A percentile compares a stretch with the other conserved stretches of the same genome.
Conservation (phyloP, 2,797 vertebrate genomes). For the Pseudotriccus pelzelni region DNA sequence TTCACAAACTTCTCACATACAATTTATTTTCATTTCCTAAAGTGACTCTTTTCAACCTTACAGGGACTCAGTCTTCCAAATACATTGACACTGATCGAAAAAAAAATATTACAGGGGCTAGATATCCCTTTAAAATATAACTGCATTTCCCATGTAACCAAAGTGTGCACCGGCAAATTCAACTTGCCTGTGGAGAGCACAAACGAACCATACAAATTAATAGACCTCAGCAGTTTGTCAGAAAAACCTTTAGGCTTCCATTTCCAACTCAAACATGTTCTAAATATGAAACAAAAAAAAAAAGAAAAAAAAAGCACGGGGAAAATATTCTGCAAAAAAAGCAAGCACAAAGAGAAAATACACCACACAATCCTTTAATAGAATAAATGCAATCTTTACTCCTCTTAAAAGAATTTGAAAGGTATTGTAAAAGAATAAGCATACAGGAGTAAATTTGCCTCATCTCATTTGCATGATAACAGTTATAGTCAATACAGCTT, state of each 20-base stretch:
- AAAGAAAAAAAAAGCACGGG: background rate
- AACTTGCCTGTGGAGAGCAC: constrained; percentile 7
- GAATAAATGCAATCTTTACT: background rate
- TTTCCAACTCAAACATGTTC: constrained; percentile 1
- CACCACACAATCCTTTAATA: background rate
- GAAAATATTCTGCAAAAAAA: background rate
- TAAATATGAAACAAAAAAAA: background rate
- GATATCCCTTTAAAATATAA: constrained; percentile 37
- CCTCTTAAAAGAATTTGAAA: background rate
- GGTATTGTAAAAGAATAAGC: background rate
- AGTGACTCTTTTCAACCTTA: constrained; percentile 64
- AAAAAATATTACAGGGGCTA: constrained; percentile 42
- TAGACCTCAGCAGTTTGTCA: background rate
- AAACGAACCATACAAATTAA: constrained; percentile 57
- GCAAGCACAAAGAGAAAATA: background rate
- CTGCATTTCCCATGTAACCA: constrained; percentile 43
- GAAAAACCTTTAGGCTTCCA: constrained; percentile 46
- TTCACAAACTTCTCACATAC: constrained; percentile 54
- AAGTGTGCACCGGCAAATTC: constrained; percentile 19
- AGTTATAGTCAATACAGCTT: background rate
- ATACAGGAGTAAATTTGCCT: background rate
- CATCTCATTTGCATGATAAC: background rate
- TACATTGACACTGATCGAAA: constrained; percentile 28
- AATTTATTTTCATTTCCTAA: constrained; percentile 68
- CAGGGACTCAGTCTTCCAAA: constrained; percentile 66